Percentiles rank a stretch among this genome's conserved stretches.
phyloP scores from a whole-genome alignment of 2,797 vertebrate species.

The Squalus acanthias region DNA sequence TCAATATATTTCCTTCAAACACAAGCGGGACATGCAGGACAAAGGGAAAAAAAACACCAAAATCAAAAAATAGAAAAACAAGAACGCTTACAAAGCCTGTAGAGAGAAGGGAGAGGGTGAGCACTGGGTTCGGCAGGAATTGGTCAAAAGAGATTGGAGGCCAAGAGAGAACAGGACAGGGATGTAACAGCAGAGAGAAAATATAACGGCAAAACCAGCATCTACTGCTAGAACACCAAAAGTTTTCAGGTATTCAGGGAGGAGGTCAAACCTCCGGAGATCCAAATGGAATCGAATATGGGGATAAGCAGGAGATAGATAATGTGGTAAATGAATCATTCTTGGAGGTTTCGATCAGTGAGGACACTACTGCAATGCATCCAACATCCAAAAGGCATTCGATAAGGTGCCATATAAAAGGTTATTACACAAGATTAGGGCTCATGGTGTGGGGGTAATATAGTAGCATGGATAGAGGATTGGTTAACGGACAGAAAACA shows the following conservation, averaged over 20 bases:
- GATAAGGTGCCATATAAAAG: too few species aligned
- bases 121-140: not conserved
- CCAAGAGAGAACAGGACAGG: not conserved
- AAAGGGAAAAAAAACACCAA: not conserved
- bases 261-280: not conserved
- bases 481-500: too few species aligned
- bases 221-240: not conserved
- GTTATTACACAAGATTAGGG: too few species aligned
- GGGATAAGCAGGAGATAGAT: not conserved
- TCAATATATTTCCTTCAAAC: not conserved
- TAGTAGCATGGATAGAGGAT: too few species aligned
- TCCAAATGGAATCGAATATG: not conserved
- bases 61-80: not conserved
- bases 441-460: too few species aligned
- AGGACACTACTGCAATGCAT: not conserved
- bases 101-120: not conserved
- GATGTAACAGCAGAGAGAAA: not conserved
- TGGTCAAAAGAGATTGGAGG: not conserved
- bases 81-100: not conserved
- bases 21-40: not conserved
- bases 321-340: not conserved
- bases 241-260: not conserved
- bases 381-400: not conserved
- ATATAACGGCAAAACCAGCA: not conserved
- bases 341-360: not conserved